Evolutionary conservation across 2,797 vertebrate genomes (phyloP), one percentile per base, ranked within the genome.

Genomic region (Acanthiza pusilla): DNA sequence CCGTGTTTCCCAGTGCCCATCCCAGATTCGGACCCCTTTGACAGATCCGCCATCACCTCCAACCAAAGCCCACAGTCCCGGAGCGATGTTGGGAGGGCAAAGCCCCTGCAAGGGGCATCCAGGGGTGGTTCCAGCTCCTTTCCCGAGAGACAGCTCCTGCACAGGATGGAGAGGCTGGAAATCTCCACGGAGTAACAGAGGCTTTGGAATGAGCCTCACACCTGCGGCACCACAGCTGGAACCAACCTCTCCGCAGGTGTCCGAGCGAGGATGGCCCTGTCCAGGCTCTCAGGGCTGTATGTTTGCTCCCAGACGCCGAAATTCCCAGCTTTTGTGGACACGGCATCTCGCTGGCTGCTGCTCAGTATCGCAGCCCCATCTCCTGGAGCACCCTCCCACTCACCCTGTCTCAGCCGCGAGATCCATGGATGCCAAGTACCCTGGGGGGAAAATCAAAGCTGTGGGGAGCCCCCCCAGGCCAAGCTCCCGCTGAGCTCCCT

Each of bases 221-320:
- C 25, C 47, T 27, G 21, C 2, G 4, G 42, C 48, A 30, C 32
- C 58, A 2, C 2, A 1, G 17, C 25, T 57, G 66, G 51, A 58
- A 12, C 4, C 0, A 0, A 27, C 15, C 23, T 51, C 58, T 67
- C 34, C 3, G 1, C n/a, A 16, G 14, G 16, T 29, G 19, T 15
- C 23, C 15, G 25, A 7, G 16, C 0, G 4, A 30, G 45, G 13
- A 43, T 2, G 2, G 23, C 34, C 32, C 34, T 4, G 1, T 6
- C 66, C 16, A 5, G 18, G 30, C 36, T 79, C 67, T 51, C 87
- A 34, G 32, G 10, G 29, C 19, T 1, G 0, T 12, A 21, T 8
- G n/a, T 72, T 84, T 61, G 51, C 38, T 34, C 70, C 25, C 42
- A 36, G 47, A 86, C 4, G 13, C 38, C 2, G 0, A 43, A 79